Evolutionary conservation across 1,140 invertebrate genomes (phyloP).

Genomic region (Drosophila kurseongensis): DNA sequence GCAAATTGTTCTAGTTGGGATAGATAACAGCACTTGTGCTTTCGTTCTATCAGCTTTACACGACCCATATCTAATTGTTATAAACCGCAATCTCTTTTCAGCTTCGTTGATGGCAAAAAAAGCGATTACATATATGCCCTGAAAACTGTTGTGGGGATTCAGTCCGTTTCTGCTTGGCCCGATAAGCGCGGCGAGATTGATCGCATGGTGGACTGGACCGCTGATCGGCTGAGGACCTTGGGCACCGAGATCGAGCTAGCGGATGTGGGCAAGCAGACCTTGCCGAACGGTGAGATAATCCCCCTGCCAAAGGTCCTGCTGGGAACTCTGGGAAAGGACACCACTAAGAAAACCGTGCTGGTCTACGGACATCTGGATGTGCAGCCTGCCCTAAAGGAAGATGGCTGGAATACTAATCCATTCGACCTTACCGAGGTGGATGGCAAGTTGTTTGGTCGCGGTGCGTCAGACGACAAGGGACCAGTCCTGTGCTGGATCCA

Average conservation of each 20-base stretch:
- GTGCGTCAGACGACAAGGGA: constrained; percentile 97
- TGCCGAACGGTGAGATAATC: constrained; percentile 90
- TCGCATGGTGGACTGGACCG: constrained; percentile 91
- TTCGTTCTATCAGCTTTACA: constrained; percentile 14
- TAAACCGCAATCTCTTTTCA: constrained; percentile 54
- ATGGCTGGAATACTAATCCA: constrained; percentile 98
- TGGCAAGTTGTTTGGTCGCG: constrained; percentile 96
- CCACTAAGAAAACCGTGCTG: constrained; percentile 95
- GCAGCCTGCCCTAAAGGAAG: constrained; percentile 95
- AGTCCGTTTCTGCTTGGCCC: constrained; percentile 95
- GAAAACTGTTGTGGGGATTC: constrained; percentile 95
- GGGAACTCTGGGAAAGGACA: constrained; percentile 93
- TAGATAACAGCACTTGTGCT: constrained; percentile 10
- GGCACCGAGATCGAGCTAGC: constrained; percentile 91
- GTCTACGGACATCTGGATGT: constrained; percentile 99
- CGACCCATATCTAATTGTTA: constrained; percentile 16
- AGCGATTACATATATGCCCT: constrained; percentile 91
- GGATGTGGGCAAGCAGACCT: constrained; percentile 92
- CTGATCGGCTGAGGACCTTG: constrained; percentile 89
- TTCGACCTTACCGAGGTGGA: constrained; percentile 95
- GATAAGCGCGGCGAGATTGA: constrained; percentile 84
- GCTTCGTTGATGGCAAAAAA: constrained; percentile 70
- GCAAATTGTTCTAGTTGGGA: background rate
- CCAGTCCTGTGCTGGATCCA: constrained; percentile 97
- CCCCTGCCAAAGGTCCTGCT: constrained; percentile 95